Base-by-base conservation (phyloP, 2,888 invertebrate genomes). In the Anoncus sp. region DNA sequence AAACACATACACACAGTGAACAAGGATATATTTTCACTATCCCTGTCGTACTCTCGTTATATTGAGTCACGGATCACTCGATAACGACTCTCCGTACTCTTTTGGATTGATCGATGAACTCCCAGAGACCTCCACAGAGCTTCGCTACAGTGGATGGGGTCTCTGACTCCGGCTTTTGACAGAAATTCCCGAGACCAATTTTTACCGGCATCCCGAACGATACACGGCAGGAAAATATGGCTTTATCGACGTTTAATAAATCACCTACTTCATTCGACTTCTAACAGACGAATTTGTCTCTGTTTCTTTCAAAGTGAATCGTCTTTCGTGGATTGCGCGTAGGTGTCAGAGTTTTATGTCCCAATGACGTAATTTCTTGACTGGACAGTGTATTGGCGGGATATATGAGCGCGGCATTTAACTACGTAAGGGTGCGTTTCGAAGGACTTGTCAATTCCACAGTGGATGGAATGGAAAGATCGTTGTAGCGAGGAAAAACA, bases 281-380 rank as follows among this genome's bases (percentile, higher is more conserved):
- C 47, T 7, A 12, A 47, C 5, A 47, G n/a, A 45, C n/a, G 45
- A 45, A 45, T 45, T 16, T 14, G 18, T 18, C 47, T 2, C 20
- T 47, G 6, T 47, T 6, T 31, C 7, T 4, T 31, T 31, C 31
- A 31, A 31, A 31, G 7, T 6, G 31, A 6, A 31, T 31, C 31
- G 31, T 7, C n/a, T n/a, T n/a, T n/a, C n/a, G n/a, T n/a, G n/a
- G n/a, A n/a, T n/a, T n/a, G n/a, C n/a, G n/a, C n/a, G n/a, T n/a
- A n/a, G n/a, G n/a, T n/a, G n/a, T n/a, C n/a, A n/a, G n/a, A n/a
- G n/a, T n/a, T n/a, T n/a, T n/a, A n/a, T n/a, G n/a, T n/a, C n/a
- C n/a, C n/a, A 83, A 82, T 77, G 80, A 85, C 80, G 79, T 81
- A 83, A 85, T 85, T 86, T 82, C 72, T 79, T 86, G 86, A 86